Conservation (phyloP, 2,113 vertebrate species). For the Scortum barcoo region DNA sequence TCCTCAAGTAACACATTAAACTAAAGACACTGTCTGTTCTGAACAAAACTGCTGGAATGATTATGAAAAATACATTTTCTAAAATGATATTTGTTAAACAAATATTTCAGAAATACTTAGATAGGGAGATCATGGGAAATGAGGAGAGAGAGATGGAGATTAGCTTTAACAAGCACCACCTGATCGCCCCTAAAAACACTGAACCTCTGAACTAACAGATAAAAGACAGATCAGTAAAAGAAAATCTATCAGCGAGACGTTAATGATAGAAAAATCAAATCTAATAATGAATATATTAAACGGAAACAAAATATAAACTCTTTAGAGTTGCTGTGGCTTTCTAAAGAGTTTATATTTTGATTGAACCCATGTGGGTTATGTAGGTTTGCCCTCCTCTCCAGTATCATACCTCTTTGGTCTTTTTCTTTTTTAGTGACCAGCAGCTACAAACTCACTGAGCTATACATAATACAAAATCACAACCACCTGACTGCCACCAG, state of each 20-base stretch:
- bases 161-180: no score
- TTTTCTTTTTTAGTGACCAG: not conserved
- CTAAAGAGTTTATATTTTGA: no score
- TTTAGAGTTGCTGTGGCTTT: no score
- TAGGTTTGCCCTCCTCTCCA: not conserved
- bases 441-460: not conserved
- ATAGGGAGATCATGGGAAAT: not conserved
- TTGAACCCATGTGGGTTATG: not conserved
- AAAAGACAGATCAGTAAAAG: not conserved
- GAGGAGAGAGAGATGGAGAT: not conserved
- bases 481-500: not conserved
- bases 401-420: not conserved
- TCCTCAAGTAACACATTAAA: not conserved
- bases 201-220: not conserved
- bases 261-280: not conserved
- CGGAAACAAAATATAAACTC: not conserved
- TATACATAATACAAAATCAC: not conserved
- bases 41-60: not conserved
- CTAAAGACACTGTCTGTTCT: not conserved
- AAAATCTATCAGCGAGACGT: not conserved
- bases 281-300: not conserved
- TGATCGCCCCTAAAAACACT: not conserved
- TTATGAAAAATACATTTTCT: not conserved
- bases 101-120: no score
- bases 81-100: not conserved